A percentile compares a stretch with the other conserved stretches of the same genome.
These are phyloP conservation scores for Muricea muricata DNA, from an alignment of 92 coral and sea anemone genomes.

Conservation along the genomic window DNA sequence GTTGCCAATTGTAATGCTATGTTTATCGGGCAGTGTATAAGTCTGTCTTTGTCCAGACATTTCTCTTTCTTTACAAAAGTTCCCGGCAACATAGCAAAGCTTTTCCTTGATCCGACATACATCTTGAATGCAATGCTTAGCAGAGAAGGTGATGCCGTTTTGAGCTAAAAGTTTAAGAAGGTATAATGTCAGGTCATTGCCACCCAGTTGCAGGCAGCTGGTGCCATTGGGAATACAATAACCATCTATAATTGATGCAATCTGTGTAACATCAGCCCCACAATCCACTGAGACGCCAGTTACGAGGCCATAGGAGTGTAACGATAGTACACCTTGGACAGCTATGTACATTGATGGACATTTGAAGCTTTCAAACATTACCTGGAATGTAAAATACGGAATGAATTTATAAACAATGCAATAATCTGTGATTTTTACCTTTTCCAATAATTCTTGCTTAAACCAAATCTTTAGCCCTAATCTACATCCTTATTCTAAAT, in stretches of 20 bases:
- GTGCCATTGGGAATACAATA: slow-evolving; percentile 79
- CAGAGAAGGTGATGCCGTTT: slow-evolving; percentile 79
- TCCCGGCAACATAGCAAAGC: slow-evolving; percentile 85
- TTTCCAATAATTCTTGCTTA: not conserved
- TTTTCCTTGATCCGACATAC: slow-evolving; percentile 89
- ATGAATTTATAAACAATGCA: not conserved
- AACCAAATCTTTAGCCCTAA: no score
- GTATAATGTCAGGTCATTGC: slow-evolving; percentile 80
- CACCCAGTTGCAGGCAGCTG: slow-evolving; percentile 82
- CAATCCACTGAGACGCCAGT: slow-evolving; percentile 90
- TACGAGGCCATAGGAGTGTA: slow-evolving; percentile 93
- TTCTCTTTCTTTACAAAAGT: slow-evolving; percentile 84
- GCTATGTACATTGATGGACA: slow-evolving; percentile 89
- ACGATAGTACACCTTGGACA: slow-evolving; percentile 87
- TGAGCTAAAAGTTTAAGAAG: slow-evolving; percentile 84
- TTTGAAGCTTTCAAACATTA: slow-evolving; percentile 95
- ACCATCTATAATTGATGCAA: slow-evolving; percentile 91
- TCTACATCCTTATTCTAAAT: no score
- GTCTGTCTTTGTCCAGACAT: slow-evolving; percentile 79
- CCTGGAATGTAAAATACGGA: slow-evolving; percentile 41
- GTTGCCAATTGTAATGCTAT: slow-evolving; percentile 86
- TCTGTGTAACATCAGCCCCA: slow-evolving; percentile 92
- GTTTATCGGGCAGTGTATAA: slow-evolving; percentile 93
- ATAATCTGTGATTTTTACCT: not conserved
- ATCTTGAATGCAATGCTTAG: slow-evolving; percentile 78